Conservation (phyloP, 2,888 invertebrate species). For the Drosophila eohydei region DNA sequence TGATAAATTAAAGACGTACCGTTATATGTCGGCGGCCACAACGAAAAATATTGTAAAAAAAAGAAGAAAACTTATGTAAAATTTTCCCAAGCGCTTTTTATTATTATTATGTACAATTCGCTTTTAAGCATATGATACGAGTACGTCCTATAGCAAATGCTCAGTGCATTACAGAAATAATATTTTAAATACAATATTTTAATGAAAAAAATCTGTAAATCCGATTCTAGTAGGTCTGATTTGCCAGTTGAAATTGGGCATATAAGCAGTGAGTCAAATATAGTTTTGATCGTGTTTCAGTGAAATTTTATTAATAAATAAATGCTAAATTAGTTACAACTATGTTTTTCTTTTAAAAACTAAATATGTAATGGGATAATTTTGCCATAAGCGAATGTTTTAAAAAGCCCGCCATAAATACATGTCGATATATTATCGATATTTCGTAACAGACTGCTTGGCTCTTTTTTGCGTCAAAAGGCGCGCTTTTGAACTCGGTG, state of each 20-base stretch:
- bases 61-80: slow-evolving; percentile 6
- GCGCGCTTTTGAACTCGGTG: neutral
- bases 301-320: slow-evolving; percentile 68
- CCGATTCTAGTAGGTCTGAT: slow-evolving; percentile 50
- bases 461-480: slow-evolving; percentile 24
- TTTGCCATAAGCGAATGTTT: neutral
- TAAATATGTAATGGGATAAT: neutral
- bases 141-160: slow-evolving; percentile 60
- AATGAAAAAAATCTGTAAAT: slow-evolving; percentile 43
- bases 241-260: slow-evolving; percentile 50
- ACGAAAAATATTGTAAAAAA: slow-evolving; percentile 57
- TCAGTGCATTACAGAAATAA: slow-evolving; percentile 21
- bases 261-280: slow-evolving; percentile 32
- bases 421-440: slow-evolving; percentile 1
- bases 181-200: slow-evolving; percentile 40
- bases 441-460: neutral
- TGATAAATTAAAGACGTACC: slow-evolving; percentile 63
- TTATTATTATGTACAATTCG: slow-evolving; percentile 25
- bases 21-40: slow-evolving; percentile 23
- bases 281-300: slow-evolving; percentile 62
- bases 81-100: slow-evolving; percentile 43
- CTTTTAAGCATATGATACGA: slow-evolving; percentile 51
- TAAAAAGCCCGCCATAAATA: neutral
- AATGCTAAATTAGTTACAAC: slow-evolving; percentile 52
- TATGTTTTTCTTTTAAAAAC: neutral